Conservation (phyloP, 2,888 invertebrate genomes). For the Ochropacha duplaris region DNA sequence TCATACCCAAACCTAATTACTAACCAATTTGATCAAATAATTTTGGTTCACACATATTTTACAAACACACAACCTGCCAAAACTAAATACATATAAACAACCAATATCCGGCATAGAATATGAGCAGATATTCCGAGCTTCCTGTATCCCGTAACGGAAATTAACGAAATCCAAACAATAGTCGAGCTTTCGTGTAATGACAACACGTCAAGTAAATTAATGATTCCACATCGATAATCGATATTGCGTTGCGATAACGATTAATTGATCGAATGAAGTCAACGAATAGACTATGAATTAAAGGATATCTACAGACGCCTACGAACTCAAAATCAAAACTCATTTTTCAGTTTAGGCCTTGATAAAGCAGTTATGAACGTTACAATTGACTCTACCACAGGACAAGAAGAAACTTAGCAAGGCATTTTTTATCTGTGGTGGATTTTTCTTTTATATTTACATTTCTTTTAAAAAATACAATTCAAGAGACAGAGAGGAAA, state of each 20-base stretch:
- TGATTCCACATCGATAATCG: neutral
- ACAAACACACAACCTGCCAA: neutral
- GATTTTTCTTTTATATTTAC: too few species aligned
- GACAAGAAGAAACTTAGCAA: too few species aligned
- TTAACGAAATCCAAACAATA: neutral
- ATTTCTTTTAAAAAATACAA: too few species aligned
- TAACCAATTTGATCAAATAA: neutral
- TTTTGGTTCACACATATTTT: neutral
- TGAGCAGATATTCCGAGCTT: neutral
- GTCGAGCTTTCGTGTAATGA: neutral
- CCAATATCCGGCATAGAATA: constrained; percentile 4
- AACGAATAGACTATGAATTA: neutral
- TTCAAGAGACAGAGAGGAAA: too few species aligned
- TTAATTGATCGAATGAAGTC: neutral
- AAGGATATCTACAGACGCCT: too few species aligned
- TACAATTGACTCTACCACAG: too few species aligned
- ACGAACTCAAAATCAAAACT: too few species aligned
- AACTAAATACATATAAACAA: constrained; percentile 2
- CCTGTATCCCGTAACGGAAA: constrained; percentile 1
- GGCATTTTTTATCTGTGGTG: too few species aligned
- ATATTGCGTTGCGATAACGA: neutral
- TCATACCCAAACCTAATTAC: neutral
- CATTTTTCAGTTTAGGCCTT: too few species aligned
- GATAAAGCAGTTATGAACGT: too few species aligned
- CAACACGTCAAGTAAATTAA: neutral